Percentiles rank a stretch among this genome's conserved stretches.
Conservation (phyloP, 1,140 invertebrate species). For the Drosophila nannoptera region DNA sequence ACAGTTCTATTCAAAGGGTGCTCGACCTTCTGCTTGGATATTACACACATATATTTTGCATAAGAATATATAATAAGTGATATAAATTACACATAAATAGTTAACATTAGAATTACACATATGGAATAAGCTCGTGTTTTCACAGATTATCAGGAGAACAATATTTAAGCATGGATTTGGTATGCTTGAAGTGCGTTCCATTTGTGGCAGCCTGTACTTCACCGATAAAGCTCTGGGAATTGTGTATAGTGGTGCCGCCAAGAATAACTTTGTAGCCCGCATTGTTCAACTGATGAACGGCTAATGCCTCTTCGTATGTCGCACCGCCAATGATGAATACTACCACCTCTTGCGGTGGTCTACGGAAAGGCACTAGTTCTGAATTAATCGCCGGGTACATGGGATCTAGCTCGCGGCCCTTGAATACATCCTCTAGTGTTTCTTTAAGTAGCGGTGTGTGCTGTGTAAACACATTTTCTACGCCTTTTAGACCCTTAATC, state of each 20-base stretch:
- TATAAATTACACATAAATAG: conserved; percentile 57
- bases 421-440: conserved; percentile 92
- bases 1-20: too few relatives aligned
- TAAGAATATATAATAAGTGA: conserved; percentile 37
- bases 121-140: conserved; percentile 24
- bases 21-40: too few relatives aligned
- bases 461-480: conserved; percentile 98
- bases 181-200: conserved; percentile 81
- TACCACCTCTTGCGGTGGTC: conserved; percentile 91
- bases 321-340: conserved; percentile 97
- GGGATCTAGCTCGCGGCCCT: conserved; percentile 90
- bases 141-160: conserved; percentile 73
- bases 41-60: conserved; percentile 28
- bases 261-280: conserved; percentile 89
- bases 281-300: conserved; percentile 92
- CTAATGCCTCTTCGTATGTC: conserved; percentile 96
- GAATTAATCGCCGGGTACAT: conserved; percentile 89
- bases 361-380: conserved; percentile 80
- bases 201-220: conserved; percentile 83
- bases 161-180: conserved; percentile 76
- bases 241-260: conserved; percentile 95
- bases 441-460: conserved; percentile 93
- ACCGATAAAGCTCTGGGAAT: conserved; percentile 88
- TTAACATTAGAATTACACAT: conserved; percentile 53
- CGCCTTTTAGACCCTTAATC: conserved; percentile 93